Evolutionary conservation across 1,140 invertebrate species (phyloP).

Genomic region (Drusus annulatus): DNA sequence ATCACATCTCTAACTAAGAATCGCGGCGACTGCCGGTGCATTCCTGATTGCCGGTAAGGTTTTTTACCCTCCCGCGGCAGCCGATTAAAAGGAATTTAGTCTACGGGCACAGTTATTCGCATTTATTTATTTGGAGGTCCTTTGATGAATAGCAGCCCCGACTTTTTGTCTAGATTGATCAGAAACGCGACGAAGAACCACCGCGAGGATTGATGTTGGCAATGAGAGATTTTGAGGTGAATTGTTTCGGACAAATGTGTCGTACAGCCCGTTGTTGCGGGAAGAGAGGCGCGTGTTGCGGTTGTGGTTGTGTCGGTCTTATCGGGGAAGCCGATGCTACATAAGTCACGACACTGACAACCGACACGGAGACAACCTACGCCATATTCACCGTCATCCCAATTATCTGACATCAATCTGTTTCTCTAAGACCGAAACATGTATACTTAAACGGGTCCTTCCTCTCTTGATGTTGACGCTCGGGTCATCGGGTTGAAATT

Average conservation of each 20-base stretch:
- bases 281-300: background rate
- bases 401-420: background rate
- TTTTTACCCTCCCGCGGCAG: constrained; percentile 53
- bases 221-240: constrained; percentile 57
- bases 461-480: too few relatives aligned
- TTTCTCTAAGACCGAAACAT: background rate
- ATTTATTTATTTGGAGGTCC: constrained; percentile 57
- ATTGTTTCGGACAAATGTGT: constrained; percentile 58
- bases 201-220: constrained; percentile 54
- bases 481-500: too few relatives aligned
- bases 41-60: constrained; percentile 47
- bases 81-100: constrained; percentile 60
- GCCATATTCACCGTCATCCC: background rate
- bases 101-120: constrained; percentile 58
- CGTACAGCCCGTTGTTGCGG: constrained; percentile 47
- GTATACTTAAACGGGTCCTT: background rate
- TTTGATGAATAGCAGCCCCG: constrained; percentile 56
- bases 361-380: background rate
- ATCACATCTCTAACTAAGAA: background rate
- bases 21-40: constrained; percentile 44
- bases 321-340: background rate
- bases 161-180: constrained; percentile 48
- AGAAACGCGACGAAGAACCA: constrained; percentile 40
- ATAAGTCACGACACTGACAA: background rate
- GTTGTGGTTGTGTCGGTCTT: background rate